Base-by-base conservation (phyloP, 2,888 invertebrate species). In the Therioaphis trifolii region DNA sequence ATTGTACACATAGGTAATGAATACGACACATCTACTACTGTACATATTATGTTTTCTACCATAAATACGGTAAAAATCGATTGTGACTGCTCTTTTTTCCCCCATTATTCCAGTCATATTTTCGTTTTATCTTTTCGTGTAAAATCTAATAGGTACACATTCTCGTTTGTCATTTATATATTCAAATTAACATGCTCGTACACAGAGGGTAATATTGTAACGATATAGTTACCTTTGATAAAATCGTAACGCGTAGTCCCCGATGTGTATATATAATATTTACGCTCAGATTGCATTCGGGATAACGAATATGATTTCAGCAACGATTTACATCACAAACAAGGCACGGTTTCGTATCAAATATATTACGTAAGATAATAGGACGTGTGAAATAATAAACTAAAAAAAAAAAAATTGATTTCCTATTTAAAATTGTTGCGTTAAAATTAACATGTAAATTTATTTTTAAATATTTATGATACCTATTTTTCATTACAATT, bases 281-380 rank as follows among this genome's bases (percentile, higher is more conserved):
- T 35, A 82, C 35, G 52, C 61, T 12, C 72, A 72, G 63, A 63
- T 74, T 49, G 61, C 82, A 63, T 63, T 74, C 29, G 46, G 43
- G 69, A 58, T 80, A 58, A 46, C 43, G 69, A 58, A 69, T 69
- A 55, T 40, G 52, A 24, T 79, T 55, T 79, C 71, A 27, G 21
- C 69, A 11, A 46, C 46, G 40, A 63, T 72, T 82, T 82, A 35
- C 82, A 82, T 82, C 46, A 52, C 52, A 82, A 82, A 82, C 72
- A 52, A 63, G 29, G 49, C 63, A 46, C 11, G 35, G 29, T 66
- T 49, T 21, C 29, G 29, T n/a, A 35, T 29, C 18, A 14, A 35
- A 35, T 7, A 7, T 35, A 35, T 35, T 35, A 35, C 35, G 35
- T 35, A n/a, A n/a, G n/a, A n/a, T n/a, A n/a, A n/a, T n/a, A 35